phyloP scores from a whole-genome alignment of 2,797 vertebrate species.

The Bucorvus abyssinicus region DNA sequence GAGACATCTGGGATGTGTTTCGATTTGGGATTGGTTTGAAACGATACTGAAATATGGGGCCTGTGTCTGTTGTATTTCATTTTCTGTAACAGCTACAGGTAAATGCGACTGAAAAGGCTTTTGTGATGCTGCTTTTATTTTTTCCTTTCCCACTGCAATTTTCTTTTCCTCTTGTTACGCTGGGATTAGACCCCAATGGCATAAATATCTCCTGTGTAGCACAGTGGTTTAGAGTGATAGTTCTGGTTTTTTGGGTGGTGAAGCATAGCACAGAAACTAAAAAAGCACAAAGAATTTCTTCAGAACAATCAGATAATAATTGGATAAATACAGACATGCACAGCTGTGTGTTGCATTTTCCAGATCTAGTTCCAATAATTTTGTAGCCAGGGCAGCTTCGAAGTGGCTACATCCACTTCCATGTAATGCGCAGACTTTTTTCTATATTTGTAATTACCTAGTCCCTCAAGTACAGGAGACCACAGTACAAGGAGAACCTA shows the following conservation, averaged over 20 bases:
- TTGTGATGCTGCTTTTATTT: neutral
- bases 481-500: neutral
- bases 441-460: neutral
- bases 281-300: neutral
- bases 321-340: neutral
- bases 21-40: neutral
- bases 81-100: neutral
- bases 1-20: neutral
- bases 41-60: neutral
- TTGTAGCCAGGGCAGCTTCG: neutral
- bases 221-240: neutral
- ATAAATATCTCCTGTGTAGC: neutral
- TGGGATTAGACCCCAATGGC: neutral
- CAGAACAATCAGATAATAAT: neutral
- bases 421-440: neutral
- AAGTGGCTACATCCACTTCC: neutral
- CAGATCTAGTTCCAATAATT: neutral
- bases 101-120: neutral
- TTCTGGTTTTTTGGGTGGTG: neutral
- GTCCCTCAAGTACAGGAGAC: neutral
- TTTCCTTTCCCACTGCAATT: neutral
- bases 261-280: neutral
- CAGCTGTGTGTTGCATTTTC: neutral
- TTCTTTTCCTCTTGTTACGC: neutral
- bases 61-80: neutral